phyloP scores from a whole-genome alignment of 2,797 vertebrate genomes.

The Pelochelys cantorii region DNA sequence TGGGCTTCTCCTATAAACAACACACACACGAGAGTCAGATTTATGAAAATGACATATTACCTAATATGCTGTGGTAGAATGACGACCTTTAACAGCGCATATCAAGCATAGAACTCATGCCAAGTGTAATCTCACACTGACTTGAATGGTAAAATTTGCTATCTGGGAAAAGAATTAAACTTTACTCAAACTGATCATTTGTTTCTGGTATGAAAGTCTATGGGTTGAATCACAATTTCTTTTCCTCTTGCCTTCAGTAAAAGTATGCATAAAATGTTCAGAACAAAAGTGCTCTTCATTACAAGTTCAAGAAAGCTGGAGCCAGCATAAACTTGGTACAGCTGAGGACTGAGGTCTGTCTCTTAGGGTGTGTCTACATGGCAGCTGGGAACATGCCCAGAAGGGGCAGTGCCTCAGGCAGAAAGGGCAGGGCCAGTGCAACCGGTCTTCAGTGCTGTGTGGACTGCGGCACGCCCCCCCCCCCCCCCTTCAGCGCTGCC shows the following conservation, averaged over 20 bases:
- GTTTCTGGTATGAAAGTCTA: neutral
- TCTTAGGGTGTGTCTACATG: neutral
- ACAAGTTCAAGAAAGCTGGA: neutral
- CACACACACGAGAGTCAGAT: conserved; percentile 9
- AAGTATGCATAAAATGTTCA: neutral
- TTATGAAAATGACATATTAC: neutral
- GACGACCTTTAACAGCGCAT: neutral
- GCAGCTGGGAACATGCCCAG: neutral
- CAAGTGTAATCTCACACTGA: neutral
- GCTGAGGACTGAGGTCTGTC: neutral
- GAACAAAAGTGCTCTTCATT: neutral
- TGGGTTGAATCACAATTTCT: neutral
- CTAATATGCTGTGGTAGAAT: neutral
- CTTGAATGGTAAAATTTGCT: conserved; percentile 7
- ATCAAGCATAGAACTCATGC: neutral
- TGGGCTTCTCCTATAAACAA: conserved; percentile 86
- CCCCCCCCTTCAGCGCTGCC: too few species aligned
- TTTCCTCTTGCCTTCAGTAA: neutral
- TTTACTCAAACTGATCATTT: neutral
- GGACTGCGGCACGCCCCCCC: too few species aligned
- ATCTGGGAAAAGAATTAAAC: neutral
- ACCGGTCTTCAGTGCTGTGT: too few species aligned
- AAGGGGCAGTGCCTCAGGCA: neutral
- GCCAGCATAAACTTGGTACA: neutral
- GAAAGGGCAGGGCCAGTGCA: too few species aligned